Base-by-base conservation (phyloP, 2,113 vertebrate species). In the Diglossa brunneiventris region DNA sequence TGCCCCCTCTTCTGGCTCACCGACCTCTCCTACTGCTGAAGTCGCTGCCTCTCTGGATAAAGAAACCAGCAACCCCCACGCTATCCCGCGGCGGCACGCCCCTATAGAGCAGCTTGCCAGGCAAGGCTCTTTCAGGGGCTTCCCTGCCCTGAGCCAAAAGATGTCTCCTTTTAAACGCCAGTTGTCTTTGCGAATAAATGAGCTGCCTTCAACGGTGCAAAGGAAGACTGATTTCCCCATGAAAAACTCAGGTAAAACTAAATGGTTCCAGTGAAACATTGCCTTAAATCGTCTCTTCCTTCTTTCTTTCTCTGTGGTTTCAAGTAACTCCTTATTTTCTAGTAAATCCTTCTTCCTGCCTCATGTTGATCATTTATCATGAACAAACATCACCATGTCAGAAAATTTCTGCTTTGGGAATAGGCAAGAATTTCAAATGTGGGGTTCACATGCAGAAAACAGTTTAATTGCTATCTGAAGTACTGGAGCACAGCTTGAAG, bases 101-200 rank as follows among this genome's bases (percentile, higher is more conserved):
- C 99, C 99, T 0, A 99, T 98, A 55, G 99, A 99, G 66, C 99
- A 99, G 10, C 98, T 99, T 53, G 99, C 99, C 91, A 98, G 99
- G 46, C 99, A 99, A 97, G 99, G 99, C 49, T 99, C 99, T 59
- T 99, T 99, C 98, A 98, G 98, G 68, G 99, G 99, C 88, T 99
- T 99, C 97, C 99, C 99, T 2, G 99, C 97, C 55, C 99, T 99
- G 58, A 99, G 99, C 96, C 99, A 99, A 97, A 99, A 99, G 98
- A 99, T 99, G 46, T 99, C 99, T 67, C 99, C 99, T 88, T 99
- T 99, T 97, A 99, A 99, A 91, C 98, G 99, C 24, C 99, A 99
- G 79, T 95, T 99, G 67, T 99, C 99, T 6, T 98, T 99, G 91
- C 98, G 99, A 95, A 99, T 99, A 97, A 99, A 99, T 52, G 99